Conservation (phyloP, 2,113 vertebrate genomes). For the Connochaetes taurinus region DNA sequence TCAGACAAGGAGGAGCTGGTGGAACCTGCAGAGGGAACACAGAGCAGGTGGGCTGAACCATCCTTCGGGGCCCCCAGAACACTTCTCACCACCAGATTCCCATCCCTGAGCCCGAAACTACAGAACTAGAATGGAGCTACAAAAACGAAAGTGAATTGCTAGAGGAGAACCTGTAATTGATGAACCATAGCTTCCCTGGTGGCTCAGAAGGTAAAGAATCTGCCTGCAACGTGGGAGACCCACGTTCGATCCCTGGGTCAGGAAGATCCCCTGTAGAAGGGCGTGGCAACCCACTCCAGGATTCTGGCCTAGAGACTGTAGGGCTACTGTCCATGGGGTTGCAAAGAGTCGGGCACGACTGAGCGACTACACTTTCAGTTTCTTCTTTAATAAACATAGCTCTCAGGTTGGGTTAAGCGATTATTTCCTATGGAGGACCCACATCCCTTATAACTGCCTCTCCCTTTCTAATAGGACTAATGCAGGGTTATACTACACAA, state of each 20-base stretch:
- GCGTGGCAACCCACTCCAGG: background rate
- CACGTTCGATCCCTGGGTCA: background rate
- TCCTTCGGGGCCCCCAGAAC: accelerated
- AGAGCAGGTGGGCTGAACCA: background rate
- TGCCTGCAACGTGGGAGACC: background rate
- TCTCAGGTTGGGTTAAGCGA: background rate
- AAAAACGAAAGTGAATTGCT: background rate
- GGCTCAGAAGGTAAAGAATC: background rate
- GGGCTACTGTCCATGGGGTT: background rate
- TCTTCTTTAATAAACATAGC: background rate
- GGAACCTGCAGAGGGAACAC: conserved; percentile 78
- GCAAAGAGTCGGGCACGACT: accelerated
- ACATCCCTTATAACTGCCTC: background rate
- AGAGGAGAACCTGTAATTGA: background rate
- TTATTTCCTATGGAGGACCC: background rate
- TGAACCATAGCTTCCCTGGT: background rate
- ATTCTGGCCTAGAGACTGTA: background rate
- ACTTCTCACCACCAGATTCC: accelerated
- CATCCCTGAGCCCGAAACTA: accelerated
- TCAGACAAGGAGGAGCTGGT: conserved; percentile 86
- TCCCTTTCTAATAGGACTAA: background rate
- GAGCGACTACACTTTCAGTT: background rate
- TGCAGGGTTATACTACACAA: background rate
- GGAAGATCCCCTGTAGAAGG: background rate
- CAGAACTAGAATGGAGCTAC: background rate